Conservation (phyloP, 2,797 vertebrate species). For the Emys orbicularis region DNA sequence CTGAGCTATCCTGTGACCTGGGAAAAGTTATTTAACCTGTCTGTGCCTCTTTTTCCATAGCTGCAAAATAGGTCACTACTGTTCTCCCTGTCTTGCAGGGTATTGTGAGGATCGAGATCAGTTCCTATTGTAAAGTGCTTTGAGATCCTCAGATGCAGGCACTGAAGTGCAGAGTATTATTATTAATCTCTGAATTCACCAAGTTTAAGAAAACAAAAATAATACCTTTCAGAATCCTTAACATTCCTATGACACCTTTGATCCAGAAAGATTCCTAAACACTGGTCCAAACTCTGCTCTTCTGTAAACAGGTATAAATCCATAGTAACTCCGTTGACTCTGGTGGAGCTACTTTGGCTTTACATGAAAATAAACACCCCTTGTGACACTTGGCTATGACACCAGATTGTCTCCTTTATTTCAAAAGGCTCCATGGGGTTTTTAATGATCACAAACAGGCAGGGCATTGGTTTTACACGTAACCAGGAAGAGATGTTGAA, state of each 20-base stretch:
- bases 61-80: not conserved
- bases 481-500: not conserved
- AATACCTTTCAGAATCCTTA: not conserved
- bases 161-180: not conserved
- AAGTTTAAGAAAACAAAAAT: not conserved
- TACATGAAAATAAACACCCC: conserved; percentile 65
- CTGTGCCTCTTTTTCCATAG: not conserved
- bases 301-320: not conserved
- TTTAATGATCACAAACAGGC: not conserved
- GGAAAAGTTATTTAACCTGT: not conserved
- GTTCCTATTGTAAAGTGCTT: not conserved
- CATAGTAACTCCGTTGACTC: conserved; percentile 19
- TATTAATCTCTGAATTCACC: too few relatives aligned
- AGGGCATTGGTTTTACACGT: conserved; percentile 29
- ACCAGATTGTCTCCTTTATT: conserved; percentile 49
- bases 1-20: too few relatives aligned
- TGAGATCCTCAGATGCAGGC: not conserved
- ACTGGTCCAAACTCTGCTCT: not conserved
- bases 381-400: conserved; percentile 65
- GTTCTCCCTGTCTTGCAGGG: not conserved
- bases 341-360: not conserved
- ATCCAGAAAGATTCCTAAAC: not conserved
- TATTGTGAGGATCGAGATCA: not conserved
- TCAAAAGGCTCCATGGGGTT: not conserved
- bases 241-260: not conserved